Percentiles rank a stretch among this genome's conserved stretches.
Evolutionary conservation across 2,797 vertebrate species (phyloP).

Genomic region (Remorina albescens): DNA sequence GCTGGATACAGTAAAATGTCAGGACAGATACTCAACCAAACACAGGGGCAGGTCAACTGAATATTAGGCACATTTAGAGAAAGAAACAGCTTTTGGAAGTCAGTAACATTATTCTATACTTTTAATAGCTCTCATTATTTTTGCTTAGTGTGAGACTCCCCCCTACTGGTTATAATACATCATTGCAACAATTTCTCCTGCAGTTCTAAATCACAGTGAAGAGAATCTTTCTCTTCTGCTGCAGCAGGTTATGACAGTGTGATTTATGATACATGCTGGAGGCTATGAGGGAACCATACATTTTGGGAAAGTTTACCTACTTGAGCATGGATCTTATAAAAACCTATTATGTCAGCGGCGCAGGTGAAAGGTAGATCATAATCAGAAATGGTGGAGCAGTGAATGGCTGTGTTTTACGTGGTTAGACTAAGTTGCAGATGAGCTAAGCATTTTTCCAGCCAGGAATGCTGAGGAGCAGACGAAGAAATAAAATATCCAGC

Average conservation of each 20-base stretch:
- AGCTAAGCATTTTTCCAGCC: background rate
- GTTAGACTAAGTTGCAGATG: background rate
- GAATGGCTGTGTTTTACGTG: background rate
- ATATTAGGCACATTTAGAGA: background rate
- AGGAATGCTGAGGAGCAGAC: background rate
- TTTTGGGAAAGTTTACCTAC: slow-evolving; percentile 30
- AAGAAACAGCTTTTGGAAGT: background rate
- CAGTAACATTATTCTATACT: background rate
- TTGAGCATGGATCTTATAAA: slow-evolving; percentile 24
- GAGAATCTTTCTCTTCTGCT: background rate
- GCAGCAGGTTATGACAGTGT: slow-evolving; percentile 21
- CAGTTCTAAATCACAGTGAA: background rate
- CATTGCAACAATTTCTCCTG: slow-evolving; percentile 31
- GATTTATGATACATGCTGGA: slow-evolving; percentile 30
- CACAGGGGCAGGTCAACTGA: background rate
- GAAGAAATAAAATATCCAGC: background rate
- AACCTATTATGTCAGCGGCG: slow-evolving; percentile 6
- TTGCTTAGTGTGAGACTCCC: slow-evolving; percentile 45
- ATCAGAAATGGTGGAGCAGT: background rate
- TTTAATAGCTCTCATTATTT: background rate
- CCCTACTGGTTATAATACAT: slow-evolving; percentile 32
- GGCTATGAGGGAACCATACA: slow-evolving; percentile 39
- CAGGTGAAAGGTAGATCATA: slow-evolving; percentile 19
- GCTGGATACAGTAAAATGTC: background rate
- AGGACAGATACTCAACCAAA: background rate